Evolutionary conservation across 1,140 invertebrate species (phyloP).

Genomic region (Sitodiplosis mosellana): DNA sequence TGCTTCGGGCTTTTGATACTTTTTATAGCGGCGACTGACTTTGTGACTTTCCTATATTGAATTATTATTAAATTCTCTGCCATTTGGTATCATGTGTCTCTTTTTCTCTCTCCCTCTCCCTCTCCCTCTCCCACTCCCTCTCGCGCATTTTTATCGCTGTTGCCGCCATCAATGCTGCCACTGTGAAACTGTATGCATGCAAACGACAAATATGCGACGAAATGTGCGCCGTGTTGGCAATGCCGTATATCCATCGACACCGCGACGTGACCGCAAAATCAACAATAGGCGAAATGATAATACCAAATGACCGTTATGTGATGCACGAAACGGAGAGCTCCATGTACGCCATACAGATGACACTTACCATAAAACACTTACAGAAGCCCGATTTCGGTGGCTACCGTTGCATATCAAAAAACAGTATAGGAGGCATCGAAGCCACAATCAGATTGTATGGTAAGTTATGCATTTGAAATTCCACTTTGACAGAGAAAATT

Average conservation of each 20-base stretch:
- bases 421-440: conserved; percentile 74
- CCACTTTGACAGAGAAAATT: too few relatives aligned
- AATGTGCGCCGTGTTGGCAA: not conserved
- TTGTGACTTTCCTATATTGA: not conserved
- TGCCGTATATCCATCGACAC: conserved; percentile 11
- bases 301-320: conserved; percentile 58
- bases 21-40: not conserved
- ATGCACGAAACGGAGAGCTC: conserved; percentile 54
- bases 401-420: conserved; percentile 85
- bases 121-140: too few relatives aligned
- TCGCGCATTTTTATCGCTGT: too few relatives aligned
- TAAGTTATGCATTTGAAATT: conserved; percentile 28
- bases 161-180: too few relatives aligned
- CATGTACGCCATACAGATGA: conserved; percentile 63
- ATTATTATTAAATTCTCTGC: not conserved
- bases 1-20: too few relatives aligned
- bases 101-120: too few relatives aligned
- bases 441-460: conserved; percentile 74
- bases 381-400: conserved; percentile 63
- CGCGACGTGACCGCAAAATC: too few relatives aligned
- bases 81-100: not conserved
- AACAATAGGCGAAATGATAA: conserved; percentile 64
- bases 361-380: conserved; percentile 54
- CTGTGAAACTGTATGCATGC: too few relatives aligned
- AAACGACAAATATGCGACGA: not conserved